These are phyloP conservation scores for Myocastor coypus DNA, from an alignment of 2,113 vertebrate genomes.

Conservation along the genomic window DNA sequence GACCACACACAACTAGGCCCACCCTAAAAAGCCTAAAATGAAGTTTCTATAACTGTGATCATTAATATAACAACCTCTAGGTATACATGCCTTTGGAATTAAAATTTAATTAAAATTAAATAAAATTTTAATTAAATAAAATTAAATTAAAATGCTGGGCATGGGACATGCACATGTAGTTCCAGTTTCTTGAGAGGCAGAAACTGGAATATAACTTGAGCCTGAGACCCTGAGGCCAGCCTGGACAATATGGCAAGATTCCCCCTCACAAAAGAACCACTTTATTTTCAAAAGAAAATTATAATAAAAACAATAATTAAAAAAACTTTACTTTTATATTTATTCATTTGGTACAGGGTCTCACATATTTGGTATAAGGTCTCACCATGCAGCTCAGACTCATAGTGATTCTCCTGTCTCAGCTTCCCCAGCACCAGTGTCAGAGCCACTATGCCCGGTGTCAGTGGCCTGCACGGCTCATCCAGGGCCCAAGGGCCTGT, in stretches of 20 bases:
- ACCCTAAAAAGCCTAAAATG: neutral
- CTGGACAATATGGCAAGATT: neutral
- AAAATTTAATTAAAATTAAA: neutral
- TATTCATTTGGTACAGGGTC: no score
- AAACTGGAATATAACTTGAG: neutral
- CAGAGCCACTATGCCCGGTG: no score
- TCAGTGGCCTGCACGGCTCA: no score
- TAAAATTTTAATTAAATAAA: conserved; percentile 27
- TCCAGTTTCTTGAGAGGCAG: neutral
- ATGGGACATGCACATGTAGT: neutral
- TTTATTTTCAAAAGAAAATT: no score
- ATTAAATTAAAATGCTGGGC: neutral
- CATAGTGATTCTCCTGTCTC: no score
- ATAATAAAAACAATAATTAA: no score
- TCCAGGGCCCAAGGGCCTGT: no score
- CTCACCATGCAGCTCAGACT: no score
- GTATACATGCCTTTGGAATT: neutral
- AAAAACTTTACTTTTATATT: no score
- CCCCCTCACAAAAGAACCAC: neutral
- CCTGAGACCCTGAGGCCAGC: neutral
- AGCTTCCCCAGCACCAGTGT: no score
- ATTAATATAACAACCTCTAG: neutral
- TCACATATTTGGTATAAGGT: no score
- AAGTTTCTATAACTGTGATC: neutral
- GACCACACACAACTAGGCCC: neutral